Conservation (phyloP, 2,113 vertebrate genomes). For the Neomonachus schauinslandi region DNA sequence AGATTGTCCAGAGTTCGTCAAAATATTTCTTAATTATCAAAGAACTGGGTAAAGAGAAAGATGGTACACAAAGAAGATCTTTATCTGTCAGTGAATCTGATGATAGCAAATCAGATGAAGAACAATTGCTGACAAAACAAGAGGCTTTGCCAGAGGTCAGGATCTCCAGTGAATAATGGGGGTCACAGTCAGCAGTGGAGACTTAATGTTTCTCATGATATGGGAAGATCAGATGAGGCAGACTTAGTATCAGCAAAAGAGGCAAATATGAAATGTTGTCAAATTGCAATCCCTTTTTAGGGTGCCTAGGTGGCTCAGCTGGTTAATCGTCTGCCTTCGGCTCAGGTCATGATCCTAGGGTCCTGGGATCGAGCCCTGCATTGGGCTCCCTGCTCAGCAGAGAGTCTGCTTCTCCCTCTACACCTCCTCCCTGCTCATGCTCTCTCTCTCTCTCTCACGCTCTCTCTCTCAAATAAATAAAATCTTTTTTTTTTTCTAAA, state of each 20-base stretch:
- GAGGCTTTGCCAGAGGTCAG: conserved; percentile 94
- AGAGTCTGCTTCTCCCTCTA: background rate
- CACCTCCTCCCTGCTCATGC: background rate
- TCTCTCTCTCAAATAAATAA: background rate
- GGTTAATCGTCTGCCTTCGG: background rate
- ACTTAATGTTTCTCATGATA: conserved; percentile 97
- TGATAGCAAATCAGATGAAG: background rate
- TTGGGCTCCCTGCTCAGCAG: background rate
- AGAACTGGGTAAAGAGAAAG: background rate
- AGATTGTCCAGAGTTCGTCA: background rate
- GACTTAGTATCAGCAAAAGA: conserved; percentile 95
- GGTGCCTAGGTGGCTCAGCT: background rate
- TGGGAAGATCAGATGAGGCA: conserved; percentile 97
- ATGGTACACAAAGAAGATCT: background rate
- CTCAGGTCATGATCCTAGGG: background rate
- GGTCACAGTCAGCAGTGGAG: conserved; percentile 94
- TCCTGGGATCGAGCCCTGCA: background rate
- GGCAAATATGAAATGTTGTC: conserved; percentile 95
- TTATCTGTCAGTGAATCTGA: background rate
- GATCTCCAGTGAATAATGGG: conserved; percentile 94
- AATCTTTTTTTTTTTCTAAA: background rate
- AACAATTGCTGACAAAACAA: conserved; percentile 89
- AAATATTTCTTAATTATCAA: background rate
- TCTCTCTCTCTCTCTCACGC: too few relatives aligned
- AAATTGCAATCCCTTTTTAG: conserved; percentile 96